A percentile compares a stretch with the other conserved stretches of the same genome.
Conservation (phyloP, 1,140 invertebrate genomes). For the Dinothrombium tinctorium region DNA sequence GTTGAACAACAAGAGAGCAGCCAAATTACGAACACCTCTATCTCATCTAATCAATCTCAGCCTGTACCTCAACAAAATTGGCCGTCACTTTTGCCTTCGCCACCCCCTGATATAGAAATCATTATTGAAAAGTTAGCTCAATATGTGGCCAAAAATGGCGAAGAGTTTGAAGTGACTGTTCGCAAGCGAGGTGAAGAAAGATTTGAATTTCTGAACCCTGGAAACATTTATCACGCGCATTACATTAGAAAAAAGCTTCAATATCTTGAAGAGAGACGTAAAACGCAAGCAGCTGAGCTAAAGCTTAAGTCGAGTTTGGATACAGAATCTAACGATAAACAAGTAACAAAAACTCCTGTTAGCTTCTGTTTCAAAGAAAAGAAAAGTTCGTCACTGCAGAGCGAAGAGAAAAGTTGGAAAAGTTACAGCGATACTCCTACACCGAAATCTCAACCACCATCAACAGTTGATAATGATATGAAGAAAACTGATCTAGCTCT, state of each 20-base stretch:
- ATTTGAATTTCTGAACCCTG: constrained; percentile 50
- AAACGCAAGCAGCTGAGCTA: background rate
- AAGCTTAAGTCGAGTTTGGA: background rate
- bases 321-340: background rate
- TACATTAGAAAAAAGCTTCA: constrained; percentile 24
- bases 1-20: background rate
- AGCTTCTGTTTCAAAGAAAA: background rate
- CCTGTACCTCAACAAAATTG: background rate
- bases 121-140: constrained; percentile 88
- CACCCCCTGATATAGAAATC: constrained; percentile 47
- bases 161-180: constrained; percentile 46
- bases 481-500: background rate
- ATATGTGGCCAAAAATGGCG: constrained; percentile 79
- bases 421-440: background rate
- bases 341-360: constrained; percentile 3
- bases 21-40: background rate
- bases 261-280: constrained; percentile 4
- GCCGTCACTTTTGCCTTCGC: constrained; percentile 23
- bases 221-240: constrained; percentile 45
- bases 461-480: background rate
- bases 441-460: background rate
- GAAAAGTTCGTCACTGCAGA: background rate
- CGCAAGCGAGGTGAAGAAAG: constrained; percentile 24
- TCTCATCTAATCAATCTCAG: background rate
- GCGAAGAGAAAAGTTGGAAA: background rate